phyloP scores from a whole-genome alignment of 1,140 invertebrate genomes.

The Drosophila neocordata region DNA sequence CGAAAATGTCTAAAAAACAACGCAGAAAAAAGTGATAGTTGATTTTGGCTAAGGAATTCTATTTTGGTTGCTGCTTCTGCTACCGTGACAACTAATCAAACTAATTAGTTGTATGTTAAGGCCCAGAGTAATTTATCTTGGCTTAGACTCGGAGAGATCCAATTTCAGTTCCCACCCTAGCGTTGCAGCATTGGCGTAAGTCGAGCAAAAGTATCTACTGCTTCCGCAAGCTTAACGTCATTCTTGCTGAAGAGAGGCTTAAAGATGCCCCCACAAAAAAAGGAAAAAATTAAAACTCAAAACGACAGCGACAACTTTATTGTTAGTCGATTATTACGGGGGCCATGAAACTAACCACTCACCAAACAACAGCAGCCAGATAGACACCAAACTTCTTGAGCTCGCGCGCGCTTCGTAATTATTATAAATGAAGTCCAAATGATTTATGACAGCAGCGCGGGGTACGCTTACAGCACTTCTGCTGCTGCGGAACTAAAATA shows the following conservation, averaged over 20 bases:
- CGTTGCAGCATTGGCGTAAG: slow-evolving; percentile 24
- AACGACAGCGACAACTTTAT: slow-evolving; percentile 56
- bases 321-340: slow-evolving; percentile 38
- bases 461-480: slow-evolving; percentile 66
- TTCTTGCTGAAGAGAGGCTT: slow-evolving; percentile 7
- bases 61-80: neutral
- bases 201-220: slow-evolving; percentile 1
- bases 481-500: slow-evolving; percentile 54
- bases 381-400: slow-evolving; percentile 53
- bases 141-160: neutral
- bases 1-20: slow-evolving; percentile 14
- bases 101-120: slow-evolving; percentile 57
- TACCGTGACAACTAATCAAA: slow-evolving; percentile 46
- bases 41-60: slow-evolving; percentile 48
- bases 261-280: slow-evolving; percentile 2
- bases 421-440: slow-evolving; percentile 79
- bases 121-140: slow-evolving; percentile 34
- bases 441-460: slow-evolving; percentile 67
- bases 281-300: neutral
- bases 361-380: slow-evolving; percentile 10
- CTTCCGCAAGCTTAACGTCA: slow-evolving; percentile 65
- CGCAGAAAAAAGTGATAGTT: slow-evolving; percentile 69
- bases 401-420: slow-evolving; percentile 59
- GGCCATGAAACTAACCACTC: slow-evolving; percentile 67
- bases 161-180: neutral